phyloP scores from a whole-genome alignment of 2,888 invertebrate genomes.

The Sphaeridia pumilis region DNA sequence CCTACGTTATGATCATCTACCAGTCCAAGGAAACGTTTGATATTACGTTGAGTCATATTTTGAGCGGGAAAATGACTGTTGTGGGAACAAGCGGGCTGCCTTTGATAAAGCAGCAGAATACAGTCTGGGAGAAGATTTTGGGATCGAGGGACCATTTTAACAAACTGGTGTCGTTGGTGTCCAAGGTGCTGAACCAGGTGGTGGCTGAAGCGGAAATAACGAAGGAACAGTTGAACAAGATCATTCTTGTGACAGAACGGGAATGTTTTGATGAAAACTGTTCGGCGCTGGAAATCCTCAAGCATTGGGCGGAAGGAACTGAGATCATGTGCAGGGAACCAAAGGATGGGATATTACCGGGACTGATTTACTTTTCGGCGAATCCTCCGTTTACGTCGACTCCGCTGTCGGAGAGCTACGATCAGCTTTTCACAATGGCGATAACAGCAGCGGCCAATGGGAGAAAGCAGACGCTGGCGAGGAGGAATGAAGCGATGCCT shows the following conservation, averaged over 20 bases:
- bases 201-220: not conserved
- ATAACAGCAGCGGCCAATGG: not conserved
- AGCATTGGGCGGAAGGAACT: not conserved
- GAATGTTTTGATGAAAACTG: not conserved
- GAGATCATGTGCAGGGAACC: not conserved
- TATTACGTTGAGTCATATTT: not conserved
- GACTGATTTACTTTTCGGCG: not conserved
- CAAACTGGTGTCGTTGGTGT: not conserved
- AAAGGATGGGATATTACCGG: not conserved
- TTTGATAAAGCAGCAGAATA: not conserved
- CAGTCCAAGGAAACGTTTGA: not conserved
- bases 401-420: not conserved
- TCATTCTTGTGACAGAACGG: not conserved
- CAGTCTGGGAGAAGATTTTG: not conserved
- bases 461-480: not conserved
- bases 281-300: not conserved
- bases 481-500: not conserved
- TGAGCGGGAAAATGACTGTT: not conserved
- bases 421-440: not conserved
- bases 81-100: not conserved
- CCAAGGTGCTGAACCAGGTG: not conserved
- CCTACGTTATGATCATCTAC: not conserved
- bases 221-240: not conserved
- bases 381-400: constrained; percentile 1
- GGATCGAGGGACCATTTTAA: too few species aligned